Base-by-base conservation (phyloP, 2,888 invertebrate genomes). In the Alloplasta piceator region DNA sequence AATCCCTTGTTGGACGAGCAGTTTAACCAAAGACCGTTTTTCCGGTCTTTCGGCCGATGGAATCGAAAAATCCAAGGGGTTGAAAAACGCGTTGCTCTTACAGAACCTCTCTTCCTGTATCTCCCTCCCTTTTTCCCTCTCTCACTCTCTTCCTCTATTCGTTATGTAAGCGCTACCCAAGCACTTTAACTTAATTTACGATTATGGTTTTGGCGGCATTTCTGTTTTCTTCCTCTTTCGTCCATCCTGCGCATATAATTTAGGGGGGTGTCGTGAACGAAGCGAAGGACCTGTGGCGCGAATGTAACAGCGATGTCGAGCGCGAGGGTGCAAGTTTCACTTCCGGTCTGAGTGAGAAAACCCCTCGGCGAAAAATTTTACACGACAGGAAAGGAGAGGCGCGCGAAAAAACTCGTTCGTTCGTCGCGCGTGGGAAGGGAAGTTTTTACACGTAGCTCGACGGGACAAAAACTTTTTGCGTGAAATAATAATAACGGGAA, bases 181-280 rank as follows among this genome's bases (percentile, higher is more conserved):
- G 86, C 88, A 88, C 89, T 89, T 89, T 88, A 89, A 87, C 86
- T 85, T 89, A 89, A 89, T 89, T 89, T 89, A 89, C 86, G 88
- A 89, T 89, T 88, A 89, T 88, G 87, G 86, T 86, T 87, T 84
- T 84, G 72, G 73, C 58, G 43, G 50, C 50, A 60, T 78, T 83
- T 84, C 74, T 84, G 78, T 84, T 82, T 83, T 66, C 58, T 76
- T 70, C 75, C 56, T 63, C 56, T 74, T 43, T 56, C 61, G 52
- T 64, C 61, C 71, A 74, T 63, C 73, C 43, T 43, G 74, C 78
- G 41, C 71, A 66, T 70, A 60, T 76, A 68, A 68, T 74, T 46
- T 52, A 82, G 81, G 5, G 12, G 3, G 26, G 26, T 80, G 82
- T 80, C 78, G 84, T 83, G 80, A 83, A 78, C 60, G 78, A 80